A percentile compares a stretch with the other conserved stretches of the same genome.
Conservation (phyloP, 2,888 invertebrate species). For the Aquatica leii region DNA sequence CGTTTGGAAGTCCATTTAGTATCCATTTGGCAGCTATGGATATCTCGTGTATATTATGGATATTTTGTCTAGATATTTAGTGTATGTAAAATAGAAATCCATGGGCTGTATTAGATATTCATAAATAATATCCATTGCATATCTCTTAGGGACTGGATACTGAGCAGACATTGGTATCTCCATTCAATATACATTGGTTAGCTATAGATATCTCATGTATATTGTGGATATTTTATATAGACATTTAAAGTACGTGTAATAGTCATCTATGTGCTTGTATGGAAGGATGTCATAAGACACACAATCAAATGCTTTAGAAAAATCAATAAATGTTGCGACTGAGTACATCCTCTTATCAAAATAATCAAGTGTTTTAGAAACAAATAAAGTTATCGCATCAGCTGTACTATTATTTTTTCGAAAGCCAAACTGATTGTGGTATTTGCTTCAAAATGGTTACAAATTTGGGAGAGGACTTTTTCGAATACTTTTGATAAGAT, state of each 20-base stretch:
- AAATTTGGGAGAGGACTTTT: too few species aligned
- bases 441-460: too few species aligned
- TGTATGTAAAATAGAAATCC: not conserved
- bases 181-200: not conserved
- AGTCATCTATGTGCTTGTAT: constrained; percentile 2
- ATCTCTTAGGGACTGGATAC: not conserved
- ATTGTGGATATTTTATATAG: constrained; percentile 5
- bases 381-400: too few species aligned
- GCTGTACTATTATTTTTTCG: too few species aligned
- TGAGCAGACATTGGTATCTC: constrained; percentile 4
- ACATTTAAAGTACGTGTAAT: not conserved
- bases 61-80: constrained; percentile 3
- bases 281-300: not conserved
- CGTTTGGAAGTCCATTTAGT: not conserved
- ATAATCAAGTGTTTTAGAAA: too few species aligned
- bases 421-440: too few species aligned
- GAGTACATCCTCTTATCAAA: too few species aligned
- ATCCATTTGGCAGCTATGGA: not conserved
- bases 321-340: too few species aligned
- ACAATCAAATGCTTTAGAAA: too few species aligned
- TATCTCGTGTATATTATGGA: constrained; percentile 5
- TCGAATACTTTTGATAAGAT: too few species aligned
- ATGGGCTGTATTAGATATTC: constrained; percentile 5
- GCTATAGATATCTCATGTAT: not conserved
- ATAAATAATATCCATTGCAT: constrained; percentile 2